A percentile compares a stretch with the other conserved stretches of the same genome.
These are phyloP conservation scores for Oncorhynchus nerka DNA, from an alignment of 2,113 vertebrate species.

Conservation along the genomic window DNA sequence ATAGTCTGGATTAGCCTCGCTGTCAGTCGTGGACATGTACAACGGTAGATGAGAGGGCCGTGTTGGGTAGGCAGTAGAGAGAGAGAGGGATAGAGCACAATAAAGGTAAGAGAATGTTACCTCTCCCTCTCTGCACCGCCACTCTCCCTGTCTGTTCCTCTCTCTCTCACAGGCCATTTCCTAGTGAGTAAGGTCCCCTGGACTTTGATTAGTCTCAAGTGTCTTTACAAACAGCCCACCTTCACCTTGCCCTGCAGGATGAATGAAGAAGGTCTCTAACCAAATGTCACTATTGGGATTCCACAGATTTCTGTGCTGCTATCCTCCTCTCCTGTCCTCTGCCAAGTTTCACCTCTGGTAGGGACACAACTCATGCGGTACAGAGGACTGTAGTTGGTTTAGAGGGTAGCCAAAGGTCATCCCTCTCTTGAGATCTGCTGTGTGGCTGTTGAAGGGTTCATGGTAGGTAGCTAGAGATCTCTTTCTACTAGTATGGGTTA, in stretches of 20 bases:
- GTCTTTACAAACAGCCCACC: neutral
- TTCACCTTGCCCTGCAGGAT: neutral
- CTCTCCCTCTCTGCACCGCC: neutral
- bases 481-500: too few relatives aligned
- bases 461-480: neutral
- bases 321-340: neutral
- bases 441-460: neutral
- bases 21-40: neutral
- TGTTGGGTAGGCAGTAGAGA: neutral
- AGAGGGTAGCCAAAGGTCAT: neutral
- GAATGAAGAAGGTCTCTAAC: conserved; percentile 7
- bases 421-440: neutral
- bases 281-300: conserved; percentile 24
- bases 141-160: neutral
- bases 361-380: neutral
- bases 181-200: neutral
- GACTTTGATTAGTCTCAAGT: neutral
- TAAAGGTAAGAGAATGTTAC: neutral
- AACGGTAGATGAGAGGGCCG: neutral
- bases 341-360: neutral
- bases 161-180: neutral
- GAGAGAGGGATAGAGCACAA: neutral
- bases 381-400: conserved; percentile 11
- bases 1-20: conserved; percentile 8
- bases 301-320: conserved; percentile 6